Evolutionary conservation across 2,888 invertebrate genomes (phyloP).

Genomic region (Lasioglossum figueresi): DNA sequence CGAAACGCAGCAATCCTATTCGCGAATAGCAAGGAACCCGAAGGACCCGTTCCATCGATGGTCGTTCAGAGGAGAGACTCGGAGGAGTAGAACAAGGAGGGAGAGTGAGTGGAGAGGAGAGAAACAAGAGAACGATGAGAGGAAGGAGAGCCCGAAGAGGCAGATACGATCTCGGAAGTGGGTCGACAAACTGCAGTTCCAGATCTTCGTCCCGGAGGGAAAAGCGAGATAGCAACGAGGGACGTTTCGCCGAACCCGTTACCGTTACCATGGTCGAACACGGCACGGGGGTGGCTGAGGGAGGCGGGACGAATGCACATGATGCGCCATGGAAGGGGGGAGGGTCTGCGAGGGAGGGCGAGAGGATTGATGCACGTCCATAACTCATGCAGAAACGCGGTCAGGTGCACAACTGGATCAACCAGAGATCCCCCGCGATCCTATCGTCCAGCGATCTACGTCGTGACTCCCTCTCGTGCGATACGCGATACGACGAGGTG

Average conservation of each 20-base stretch:
- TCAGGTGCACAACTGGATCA: constrained; percentile 82
- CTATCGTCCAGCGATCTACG: constrained; percentile 64
- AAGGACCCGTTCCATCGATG: not conserved
- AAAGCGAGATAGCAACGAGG: constrained; percentile 62
- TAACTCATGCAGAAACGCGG: constrained; percentile 80
- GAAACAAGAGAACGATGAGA: constrained; percentile 38
- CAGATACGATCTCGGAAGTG: constrained; percentile 69
- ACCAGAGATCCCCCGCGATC: constrained; percentile 67
- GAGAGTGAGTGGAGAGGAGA: not conserved
- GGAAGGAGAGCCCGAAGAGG: constrained; percentile 35
- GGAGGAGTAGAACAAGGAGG: not conserved
- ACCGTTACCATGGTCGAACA: constrained; percentile 60
- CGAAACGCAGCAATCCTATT: not conserved
- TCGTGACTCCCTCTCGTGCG: constrained; percentile 67
- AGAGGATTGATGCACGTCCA: constrained; percentile 75
- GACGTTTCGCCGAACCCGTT: constrained; percentile 67
- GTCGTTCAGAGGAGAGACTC: not conserved
- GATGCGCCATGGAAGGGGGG: constrained; percentile 35
- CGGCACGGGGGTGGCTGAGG: constrained; percentile 54
- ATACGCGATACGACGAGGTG: constrained; percentile 58
- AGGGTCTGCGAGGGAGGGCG: constrained; percentile 39
- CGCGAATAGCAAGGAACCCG: not conserved
- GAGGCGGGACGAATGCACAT: constrained; percentile 37
- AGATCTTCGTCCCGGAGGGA: constrained; percentile 68
- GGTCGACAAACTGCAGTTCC: constrained; percentile 66